phyloP scores from a whole-genome alignment of 2,797 vertebrate species.

The Gymnopithys bicolor region DNA sequence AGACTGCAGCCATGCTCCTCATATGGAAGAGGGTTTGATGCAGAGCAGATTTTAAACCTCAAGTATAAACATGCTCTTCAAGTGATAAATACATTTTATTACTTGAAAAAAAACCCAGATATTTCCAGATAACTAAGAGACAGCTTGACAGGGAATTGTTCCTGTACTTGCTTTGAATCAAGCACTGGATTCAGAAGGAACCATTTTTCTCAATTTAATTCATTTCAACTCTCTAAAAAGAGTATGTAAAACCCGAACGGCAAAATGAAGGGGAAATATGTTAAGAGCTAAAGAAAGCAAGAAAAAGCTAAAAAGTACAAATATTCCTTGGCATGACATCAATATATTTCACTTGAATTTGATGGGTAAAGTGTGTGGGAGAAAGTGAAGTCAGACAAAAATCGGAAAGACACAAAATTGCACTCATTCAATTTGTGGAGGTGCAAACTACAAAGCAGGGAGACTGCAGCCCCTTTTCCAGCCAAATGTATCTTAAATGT shows the following conservation, averaged over 20 bases:
- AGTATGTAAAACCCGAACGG: slow-evolving; percentile 3
- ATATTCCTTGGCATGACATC: slow-evolving; percentile 46
- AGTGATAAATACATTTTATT: slow-evolving; percentile 31
- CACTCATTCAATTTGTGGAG: slow-evolving; percentile 3
- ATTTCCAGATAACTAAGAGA: slow-evolving; percentile 15
- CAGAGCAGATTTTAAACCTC: neutral
- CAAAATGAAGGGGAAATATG: slow-evolving; percentile 14
- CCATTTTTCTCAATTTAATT: neutral
- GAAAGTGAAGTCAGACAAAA: slow-evolving; percentile 26
- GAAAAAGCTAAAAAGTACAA: slow-evolving; percentile 36
- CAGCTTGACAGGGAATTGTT: slow-evolving; percentile 39
- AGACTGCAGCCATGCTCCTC: slow-evolving; percentile 17
- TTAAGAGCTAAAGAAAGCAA: slow-evolving; percentile 46
- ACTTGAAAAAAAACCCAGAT: neutral
- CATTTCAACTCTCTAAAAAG: neutral
- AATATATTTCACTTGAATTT: neutral
- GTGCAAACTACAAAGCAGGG: neutral
- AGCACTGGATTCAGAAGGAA: slow-evolving; percentile 5
- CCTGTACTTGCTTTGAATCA: neutral
- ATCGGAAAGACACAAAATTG: neutral
- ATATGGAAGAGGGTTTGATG: slow-evolving; percentile 10
- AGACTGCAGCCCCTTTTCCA: neutral
- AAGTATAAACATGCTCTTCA: slow-evolving; percentile 8
- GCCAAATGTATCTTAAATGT: neutral
- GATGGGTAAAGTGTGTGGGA: slow-evolving; percentile 47